phyloP scores from a whole-genome alignment of 2,888 invertebrate genomes.

The Nasonia oneida region DNA sequence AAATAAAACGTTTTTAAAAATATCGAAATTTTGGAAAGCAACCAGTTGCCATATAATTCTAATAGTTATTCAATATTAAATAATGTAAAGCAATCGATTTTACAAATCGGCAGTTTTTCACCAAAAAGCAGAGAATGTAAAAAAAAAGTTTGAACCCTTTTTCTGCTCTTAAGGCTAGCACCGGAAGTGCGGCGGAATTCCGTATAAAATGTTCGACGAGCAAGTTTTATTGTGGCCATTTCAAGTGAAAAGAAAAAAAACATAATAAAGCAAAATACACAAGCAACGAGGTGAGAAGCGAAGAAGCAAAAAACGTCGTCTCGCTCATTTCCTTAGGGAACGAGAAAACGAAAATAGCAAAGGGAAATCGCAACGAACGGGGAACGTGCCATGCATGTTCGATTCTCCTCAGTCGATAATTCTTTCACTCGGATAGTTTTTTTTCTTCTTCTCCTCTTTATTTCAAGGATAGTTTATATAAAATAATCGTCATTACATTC shows the following conservation, averaged over 20 bases:
- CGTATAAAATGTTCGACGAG: slow-evolving; percentile 10
- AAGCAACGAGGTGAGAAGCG: slow-evolving; percentile 24
- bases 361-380: slow-evolving; percentile 49
- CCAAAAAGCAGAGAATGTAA: slow-evolving; percentile 4
- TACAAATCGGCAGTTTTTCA: not conserved
- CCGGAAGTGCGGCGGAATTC: slow-evolving; percentile 30
- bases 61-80: slow-evolving; percentile 16
- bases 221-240: not conserved
- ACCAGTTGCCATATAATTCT: not conserved
- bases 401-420: slow-evolving; percentile 50
- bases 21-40: not conserved
- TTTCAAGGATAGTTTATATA: slow-evolving; percentile 64
- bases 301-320: slow-evolving; percentile 43
- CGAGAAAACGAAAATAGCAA: slow-evolving; percentile 50
- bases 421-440: slow-evolving; percentile 45
- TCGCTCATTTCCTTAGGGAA: slow-evolving; percentile 40
- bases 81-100: slow-evolving; percentile 30
- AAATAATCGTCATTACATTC: slow-evolving; percentile 65
- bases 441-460: slow-evolving; percentile 61
- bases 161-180: not conserved
- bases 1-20: not conserved
- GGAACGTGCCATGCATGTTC: slow-evolving; percentile 55
- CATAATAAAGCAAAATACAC: slow-evolving; percentile 27
- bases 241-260: not conserved
- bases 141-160: not conserved